Percentiles rank a stretch among this genome's conserved stretches.
Evolutionary conservation across 2,113 vertebrate species (phyloP).

Genomic region (Proteles cristata): DNA sequence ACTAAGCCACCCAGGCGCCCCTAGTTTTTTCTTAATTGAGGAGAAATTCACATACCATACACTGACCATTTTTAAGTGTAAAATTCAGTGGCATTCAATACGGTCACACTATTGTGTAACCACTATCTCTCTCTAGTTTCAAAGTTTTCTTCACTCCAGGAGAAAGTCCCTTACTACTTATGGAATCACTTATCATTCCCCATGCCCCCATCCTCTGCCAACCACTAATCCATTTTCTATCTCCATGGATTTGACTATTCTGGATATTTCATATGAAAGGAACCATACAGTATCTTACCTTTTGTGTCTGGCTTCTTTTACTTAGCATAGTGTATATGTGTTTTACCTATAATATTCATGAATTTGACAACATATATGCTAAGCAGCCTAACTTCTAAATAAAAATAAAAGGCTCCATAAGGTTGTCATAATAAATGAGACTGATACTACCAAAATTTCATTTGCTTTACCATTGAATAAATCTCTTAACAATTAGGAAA

Average conservation of each 20-base stretch:
- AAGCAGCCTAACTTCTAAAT: not conserved
- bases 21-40: not conserved
- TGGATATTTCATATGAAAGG: not conserved
- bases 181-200: not conserved
- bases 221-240: not conserved
- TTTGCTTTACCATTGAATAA: conserved; percentile 22
- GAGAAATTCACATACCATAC: not conserved
- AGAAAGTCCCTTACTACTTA: not conserved
- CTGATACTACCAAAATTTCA: not conserved
- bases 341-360: not conserved
- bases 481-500: not conserved
- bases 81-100: not conserved
- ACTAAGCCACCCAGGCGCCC: too few relatives aligned
- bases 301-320: not conserved
- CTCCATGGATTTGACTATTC: not conserved
- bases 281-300: not conserved
- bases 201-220: not conserved
- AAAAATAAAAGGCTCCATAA: not conserved
- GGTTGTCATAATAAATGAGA: not conserved
- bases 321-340: not conserved
- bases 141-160: not conserved
- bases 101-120: not conserved
- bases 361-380: not conserved
- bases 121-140: not conserved
- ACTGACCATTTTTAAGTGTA: not conserved